Percentiles rank a stretch among this genome's conserved stretches.
phyloP scores from a whole-genome alignment of 2,888 invertebrate genomes.

The Eugnorisma glareosa region DNA sequence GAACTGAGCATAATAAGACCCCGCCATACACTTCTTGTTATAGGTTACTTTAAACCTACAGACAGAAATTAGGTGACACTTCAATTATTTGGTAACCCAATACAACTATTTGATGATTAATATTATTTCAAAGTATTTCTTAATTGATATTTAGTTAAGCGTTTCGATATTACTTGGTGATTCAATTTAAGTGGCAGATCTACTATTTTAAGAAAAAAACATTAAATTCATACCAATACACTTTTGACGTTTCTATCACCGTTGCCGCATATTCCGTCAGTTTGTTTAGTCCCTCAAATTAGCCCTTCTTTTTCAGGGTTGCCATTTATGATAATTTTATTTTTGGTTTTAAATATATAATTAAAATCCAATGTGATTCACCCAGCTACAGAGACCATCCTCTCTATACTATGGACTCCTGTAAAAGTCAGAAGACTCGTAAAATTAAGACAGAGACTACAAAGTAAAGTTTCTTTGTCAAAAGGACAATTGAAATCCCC shows the following conservation, averaged over 20 bases:
- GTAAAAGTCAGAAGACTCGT: conserved; percentile 25
- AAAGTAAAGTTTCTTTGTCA: conserved; percentile 35
- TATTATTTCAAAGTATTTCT: neutral
- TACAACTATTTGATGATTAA: neutral
- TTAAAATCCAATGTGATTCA: neutral
- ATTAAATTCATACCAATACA: neutral
- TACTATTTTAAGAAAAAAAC: neutral
- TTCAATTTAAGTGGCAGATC: neutral
- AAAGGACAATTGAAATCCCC: conserved; percentile 47
- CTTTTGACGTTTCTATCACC: neutral
- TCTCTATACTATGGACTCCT: neutral
- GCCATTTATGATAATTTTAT: neutral
- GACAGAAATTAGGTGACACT: neutral
- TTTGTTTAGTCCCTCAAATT: neutral
- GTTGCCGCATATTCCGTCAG: neutral
- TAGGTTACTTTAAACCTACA: too few species aligned
- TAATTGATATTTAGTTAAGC: neutral
- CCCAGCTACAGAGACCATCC: too few species aligned
- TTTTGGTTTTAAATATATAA: too few species aligned
- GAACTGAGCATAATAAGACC: neutral
- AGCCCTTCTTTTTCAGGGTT: neutral
- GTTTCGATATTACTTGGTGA: neutral
- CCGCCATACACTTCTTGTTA: neutral
- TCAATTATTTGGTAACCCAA: neutral
- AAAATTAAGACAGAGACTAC: conserved; percentile 35